Evolutionary conservation across 2,888 invertebrate species (phyloP).

Genomic region (Heliconius erato): DNA sequence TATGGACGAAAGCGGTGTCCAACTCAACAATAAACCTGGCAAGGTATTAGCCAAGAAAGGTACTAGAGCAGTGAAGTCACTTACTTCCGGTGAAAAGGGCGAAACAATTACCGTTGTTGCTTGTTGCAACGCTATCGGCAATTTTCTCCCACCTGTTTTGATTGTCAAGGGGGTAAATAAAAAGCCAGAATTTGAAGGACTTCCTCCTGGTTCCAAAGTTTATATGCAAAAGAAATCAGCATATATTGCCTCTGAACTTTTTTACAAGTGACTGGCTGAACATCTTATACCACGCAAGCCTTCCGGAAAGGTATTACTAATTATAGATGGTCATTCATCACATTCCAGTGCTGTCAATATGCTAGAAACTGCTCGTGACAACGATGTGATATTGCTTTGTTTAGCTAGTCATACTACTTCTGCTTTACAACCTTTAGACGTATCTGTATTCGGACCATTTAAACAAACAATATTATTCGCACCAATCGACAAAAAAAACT

Average conservation of each 20-base stretch:
- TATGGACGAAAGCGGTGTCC: constrained; percentile 62
- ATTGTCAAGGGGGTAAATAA: constrained; percentile 55
- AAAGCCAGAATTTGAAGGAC: constrained; percentile 54
- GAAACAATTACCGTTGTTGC: constrained; percentile 56
- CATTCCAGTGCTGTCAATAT: constrained; percentile 52
- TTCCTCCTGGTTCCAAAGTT: constrained; percentile 51
- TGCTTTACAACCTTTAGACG: constrained; percentile 53
- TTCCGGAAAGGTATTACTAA: constrained; percentile 54
- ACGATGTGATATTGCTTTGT: constrained; percentile 54
- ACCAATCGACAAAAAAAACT: constrained; percentile 2
- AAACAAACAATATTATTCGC: background rate
- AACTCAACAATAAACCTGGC: constrained; percentile 61
- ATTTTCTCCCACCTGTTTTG: constrained; percentile 55
- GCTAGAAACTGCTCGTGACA: constrained; percentile 51
- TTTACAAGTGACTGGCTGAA: constrained; percentile 54
- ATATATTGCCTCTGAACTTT: constrained; percentile 49
- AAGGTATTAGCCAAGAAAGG: constrained; percentile 65
- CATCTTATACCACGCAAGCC: constrained; percentile 54
- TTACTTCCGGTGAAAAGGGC: constrained; percentile 62
- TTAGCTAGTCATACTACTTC: constrained; percentile 54
- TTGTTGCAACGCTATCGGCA: constrained; percentile 58
- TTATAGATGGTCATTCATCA: constrained; percentile 59
- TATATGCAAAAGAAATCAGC: constrained; percentile 55
- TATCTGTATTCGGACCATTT: constrained; percentile 39
- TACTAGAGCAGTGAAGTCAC: constrained; percentile 56